A percentile compares a stretch with the other conserved stretches of the same genome.
phyloP scores from a whole-genome alignment of 2,888 invertebrate genomes.

The Spodoptera exigua region DNA sequence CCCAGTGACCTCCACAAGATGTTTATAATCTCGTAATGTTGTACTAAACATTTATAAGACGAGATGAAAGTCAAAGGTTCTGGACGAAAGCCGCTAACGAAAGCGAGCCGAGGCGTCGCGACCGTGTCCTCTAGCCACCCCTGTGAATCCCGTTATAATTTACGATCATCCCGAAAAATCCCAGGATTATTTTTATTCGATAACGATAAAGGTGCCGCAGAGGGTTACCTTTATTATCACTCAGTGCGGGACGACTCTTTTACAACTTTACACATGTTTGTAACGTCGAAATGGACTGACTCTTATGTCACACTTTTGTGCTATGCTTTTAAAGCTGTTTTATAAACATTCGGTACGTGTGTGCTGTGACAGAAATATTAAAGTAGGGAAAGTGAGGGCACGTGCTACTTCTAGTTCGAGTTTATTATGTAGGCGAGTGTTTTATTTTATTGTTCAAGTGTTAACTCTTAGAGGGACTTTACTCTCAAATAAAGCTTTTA shows the following conservation, averaged over 20 bases:
- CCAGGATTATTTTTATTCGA: conserved; percentile 89
- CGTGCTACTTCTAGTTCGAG: background rate
- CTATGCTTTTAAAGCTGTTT: conserved; percentile 59
- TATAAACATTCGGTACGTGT: conserved; percentile 35
- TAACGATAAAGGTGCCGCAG: conserved; percentile 88
- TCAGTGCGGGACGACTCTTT: conserved; percentile 82
- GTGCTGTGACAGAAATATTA: conserved; percentile 17
- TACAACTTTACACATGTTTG: conserved; percentile 85
- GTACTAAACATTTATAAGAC: conserved; percentile 30
- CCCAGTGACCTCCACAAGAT: background rate
- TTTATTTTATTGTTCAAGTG: conserved; percentile 25
- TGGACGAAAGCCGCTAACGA: conserved; percentile 62
- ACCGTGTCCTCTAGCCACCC: conserved; percentile 70
- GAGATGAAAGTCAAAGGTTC: conserved; percentile 60
- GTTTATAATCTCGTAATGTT: conserved; percentile 14
- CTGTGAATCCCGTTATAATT: conserved; percentile 85
- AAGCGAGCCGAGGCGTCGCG: conserved; percentile 56
- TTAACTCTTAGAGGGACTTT: background rate
- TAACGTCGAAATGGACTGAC: conserved; percentile 65
- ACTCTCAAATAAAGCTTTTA: background rate
- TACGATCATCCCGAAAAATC: conserved; percentile 88
- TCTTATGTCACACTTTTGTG: conserved; percentile 59
- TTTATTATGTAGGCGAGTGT: conserved; percentile 6
- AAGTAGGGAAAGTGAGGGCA: conserved; percentile 7
- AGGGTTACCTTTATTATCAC: conserved; percentile 89